These are phyloP conservation scores for Chaenocephalus aceratus DNA, from an alignment of 2,113 vertebrate species.

Conservation along the genomic window DNA sequence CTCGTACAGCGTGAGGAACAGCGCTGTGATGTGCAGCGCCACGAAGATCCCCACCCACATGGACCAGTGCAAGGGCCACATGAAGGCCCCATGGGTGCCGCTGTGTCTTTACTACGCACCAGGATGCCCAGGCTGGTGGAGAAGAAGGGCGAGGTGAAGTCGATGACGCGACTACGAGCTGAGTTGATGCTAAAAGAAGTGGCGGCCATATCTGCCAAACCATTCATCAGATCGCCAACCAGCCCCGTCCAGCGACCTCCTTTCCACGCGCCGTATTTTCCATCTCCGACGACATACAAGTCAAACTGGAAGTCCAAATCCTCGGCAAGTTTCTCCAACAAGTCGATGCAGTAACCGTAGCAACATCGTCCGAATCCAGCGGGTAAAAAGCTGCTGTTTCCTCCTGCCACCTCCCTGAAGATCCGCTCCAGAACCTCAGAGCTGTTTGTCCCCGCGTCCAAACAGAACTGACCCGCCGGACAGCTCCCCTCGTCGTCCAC, in stretches of 20 bases:
- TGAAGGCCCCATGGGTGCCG: slow-evolving; percentile 91
- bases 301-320: slow-evolving; percentile 90
- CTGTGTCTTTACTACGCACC: slow-evolving; percentile 91
- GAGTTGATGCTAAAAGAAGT: slow-evolving; percentile 96
- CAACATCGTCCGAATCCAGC: slow-evolving; percentile 86
- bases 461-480: slow-evolving; percentile 89
- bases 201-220: slow-evolving; percentile 92
- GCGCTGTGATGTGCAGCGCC: slow-evolving; percentile 89
- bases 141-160: slow-evolving; percentile 96
- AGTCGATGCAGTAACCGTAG: slow-evolving; percentile 94
- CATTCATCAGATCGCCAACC: slow-evolving; percentile 90
- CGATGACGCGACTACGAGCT: slow-evolving; percentile 89
- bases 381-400: slow-evolving; percentile 82
- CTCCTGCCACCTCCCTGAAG: slow-evolving; percentile 79
- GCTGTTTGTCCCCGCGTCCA: slow-evolving; percentile 88
- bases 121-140: slow-evolving; percentile 95
- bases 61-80: slow-evolving; percentile 96
- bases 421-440: slow-evolving; percentile 82
- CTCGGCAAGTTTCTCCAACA: slow-evolving; percentile 90
- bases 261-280: slow-evolving; percentile 92
- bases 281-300: slow-evolving; percentile 92
- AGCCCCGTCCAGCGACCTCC: slow-evolving; percentile 91
- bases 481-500: slow-evolving; percentile 90
- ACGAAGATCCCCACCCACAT: slow-evolving; percentile 96
- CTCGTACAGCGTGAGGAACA: slow-evolving; percentile 94